Conservation (phyloP, 2,113 vertebrate genomes). For the Neotoma lepida region DNA sequence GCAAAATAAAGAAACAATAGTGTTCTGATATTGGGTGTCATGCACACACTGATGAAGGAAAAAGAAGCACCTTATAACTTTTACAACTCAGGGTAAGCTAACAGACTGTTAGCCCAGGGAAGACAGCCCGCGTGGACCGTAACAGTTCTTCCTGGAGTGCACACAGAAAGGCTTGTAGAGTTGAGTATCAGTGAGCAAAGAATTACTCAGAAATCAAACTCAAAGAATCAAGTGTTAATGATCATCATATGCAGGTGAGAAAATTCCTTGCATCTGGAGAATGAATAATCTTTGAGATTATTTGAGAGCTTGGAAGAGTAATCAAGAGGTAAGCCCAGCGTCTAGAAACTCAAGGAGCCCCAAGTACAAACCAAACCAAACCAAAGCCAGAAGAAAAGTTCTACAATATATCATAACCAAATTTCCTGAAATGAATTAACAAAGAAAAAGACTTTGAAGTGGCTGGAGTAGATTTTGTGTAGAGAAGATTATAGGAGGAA, state of each 20-base stretch:
- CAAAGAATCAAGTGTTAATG: neutral
- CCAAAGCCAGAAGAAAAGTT: neutral
- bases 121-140: neutral
- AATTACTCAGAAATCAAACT: neutral
- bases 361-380: neutral
- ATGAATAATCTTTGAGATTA: neutral
- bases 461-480: neutral
- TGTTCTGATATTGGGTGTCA: neutral
- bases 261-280: neutral
- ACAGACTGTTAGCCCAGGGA: neutral
- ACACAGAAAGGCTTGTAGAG: neutral
- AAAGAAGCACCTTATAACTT: neutral
- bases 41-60: neutral
- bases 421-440: neutral
- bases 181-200: neutral
- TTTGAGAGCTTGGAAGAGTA: neutral
- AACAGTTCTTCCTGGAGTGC: neutral
- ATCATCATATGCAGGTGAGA: neutral
- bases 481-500: neutral
- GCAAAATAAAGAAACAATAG: neutral
- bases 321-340: neutral
- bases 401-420: neutral
- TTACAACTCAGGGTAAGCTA: neutral
- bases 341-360: neutral
- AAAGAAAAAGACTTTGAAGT: conserved; percentile 8